Conservation (phyloP, 1,140 invertebrate genomes). For the Bombus ignitus region DNA sequence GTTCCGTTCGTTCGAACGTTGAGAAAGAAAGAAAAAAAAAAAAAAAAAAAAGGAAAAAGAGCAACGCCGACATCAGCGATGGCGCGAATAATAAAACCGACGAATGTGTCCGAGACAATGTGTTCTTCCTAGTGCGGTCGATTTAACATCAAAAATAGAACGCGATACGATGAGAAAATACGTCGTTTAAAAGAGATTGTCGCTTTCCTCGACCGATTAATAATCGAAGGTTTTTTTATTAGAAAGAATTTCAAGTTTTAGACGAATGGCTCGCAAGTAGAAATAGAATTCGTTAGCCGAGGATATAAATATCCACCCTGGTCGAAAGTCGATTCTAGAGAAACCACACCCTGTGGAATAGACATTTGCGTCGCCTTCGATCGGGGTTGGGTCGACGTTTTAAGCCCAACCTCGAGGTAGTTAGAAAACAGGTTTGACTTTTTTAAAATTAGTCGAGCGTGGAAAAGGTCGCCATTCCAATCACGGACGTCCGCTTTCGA, state of each 20-base stretch:
- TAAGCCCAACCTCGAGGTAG: neutral
- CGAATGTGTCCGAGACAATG: neutral
- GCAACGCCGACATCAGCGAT: constrained; percentile 39
- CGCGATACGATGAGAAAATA: neutral
- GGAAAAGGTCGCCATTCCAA: constrained; percentile 24
- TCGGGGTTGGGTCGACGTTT: constrained; percentile 12
- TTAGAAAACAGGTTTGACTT: constrained; percentile 16
- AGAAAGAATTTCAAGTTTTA: neutral
- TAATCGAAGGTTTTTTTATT: too few species aligned
- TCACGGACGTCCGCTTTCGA: neutral
- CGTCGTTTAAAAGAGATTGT: neutral
- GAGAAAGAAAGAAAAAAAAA: neutral
- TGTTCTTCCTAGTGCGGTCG: neutral
- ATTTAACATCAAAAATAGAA: constrained; percentile 17
- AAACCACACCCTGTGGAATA: constrained; percentile 33
- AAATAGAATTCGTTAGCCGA: neutral
- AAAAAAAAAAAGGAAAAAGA: neutral
- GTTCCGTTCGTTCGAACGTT: constrained; percentile 18
- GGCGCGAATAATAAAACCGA: constrained; percentile 48
- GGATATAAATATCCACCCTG: constrained; percentile 13
- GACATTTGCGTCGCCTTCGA: neutral
- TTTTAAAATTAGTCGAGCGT: constrained; percentile 50
- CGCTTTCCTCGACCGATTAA: too few species aligned
- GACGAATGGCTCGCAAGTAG: neutral
- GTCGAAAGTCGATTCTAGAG: constrained; percentile 2